These are phyloP conservation scores for Mellivora capensis DNA, from an alignment of 2,113 vertebrate genomes.

Conservation along the genomic window DNA sequence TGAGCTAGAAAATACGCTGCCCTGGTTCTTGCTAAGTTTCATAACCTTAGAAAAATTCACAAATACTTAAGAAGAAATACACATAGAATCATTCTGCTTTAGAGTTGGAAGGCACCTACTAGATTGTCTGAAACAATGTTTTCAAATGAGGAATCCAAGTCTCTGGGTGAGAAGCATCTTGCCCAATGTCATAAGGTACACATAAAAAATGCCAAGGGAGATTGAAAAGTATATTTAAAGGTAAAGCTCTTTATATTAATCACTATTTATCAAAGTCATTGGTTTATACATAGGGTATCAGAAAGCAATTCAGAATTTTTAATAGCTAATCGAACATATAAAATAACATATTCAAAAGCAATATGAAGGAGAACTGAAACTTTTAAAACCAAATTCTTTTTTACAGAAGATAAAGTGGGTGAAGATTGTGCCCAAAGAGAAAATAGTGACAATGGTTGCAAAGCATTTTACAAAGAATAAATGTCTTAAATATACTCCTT, in stretches of 20 bases:
- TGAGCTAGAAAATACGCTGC: neutral
- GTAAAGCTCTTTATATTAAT: neutral
- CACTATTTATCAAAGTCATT: neutral
- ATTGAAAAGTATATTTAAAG: neutral
- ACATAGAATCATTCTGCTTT: neutral
- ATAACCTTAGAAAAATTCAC: neutral
- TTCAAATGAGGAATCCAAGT: neutral
- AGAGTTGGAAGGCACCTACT: neutral
- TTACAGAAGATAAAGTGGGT: neutral
- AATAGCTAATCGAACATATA: neutral
- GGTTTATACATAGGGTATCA: neutral
- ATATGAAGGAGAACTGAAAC: neutral
- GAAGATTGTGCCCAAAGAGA: neutral
- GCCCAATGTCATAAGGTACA: neutral
- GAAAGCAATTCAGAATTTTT: neutral
- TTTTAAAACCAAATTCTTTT: neutral
- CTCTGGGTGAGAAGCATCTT: neutral
- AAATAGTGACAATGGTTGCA: neutral
- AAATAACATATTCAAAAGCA: neutral
- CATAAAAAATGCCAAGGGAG: neutral
- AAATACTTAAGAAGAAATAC: neutral
- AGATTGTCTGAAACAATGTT: neutral
- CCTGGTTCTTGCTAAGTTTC: neutral
- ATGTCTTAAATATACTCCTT: neutral
- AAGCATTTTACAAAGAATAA: neutral